Evolutionary conservation across 2,797 vertebrate species (phyloP).

Genomic region (Enteromius trimaculatus): DNA sequence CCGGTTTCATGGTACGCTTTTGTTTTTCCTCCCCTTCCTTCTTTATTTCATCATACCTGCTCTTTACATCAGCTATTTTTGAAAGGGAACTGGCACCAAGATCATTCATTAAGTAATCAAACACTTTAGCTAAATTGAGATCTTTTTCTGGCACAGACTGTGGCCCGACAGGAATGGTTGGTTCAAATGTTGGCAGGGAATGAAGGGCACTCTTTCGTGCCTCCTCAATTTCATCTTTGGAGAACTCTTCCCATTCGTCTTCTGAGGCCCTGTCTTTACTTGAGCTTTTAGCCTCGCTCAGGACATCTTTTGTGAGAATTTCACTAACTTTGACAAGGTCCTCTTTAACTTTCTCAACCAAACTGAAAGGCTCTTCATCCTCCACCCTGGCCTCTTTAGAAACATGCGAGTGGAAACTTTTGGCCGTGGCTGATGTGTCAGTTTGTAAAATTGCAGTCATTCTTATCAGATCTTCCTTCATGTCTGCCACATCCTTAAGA

Average conservation of each 20-base stretch:
- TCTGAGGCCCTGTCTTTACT: slow-evolving; percentile 83
- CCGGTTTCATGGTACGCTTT: slow-evolving; percentile 93
- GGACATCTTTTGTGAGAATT: slow-evolving; percentile 92
- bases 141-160: slow-evolving; percentile 88
- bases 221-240: slow-evolving; percentile 93
- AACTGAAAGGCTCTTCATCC: slow-evolving; percentile 92
- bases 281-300: slow-evolving; percentile 79
- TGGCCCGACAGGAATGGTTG: slow-evolving; percentile 81
- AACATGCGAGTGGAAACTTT: slow-evolving; percentile 85
- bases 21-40: slow-evolving; percentile 96
- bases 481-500: slow-evolving; percentile 96
- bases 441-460: slow-evolving; percentile 98
- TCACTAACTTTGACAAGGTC: slow-evolving; percentile 98
- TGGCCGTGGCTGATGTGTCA: slow-evolving; percentile 86
- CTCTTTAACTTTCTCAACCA: slow-evolving; percentile 98
- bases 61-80: slow-evolving; percentile 89
- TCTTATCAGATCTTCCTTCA: slow-evolving; percentile 98
- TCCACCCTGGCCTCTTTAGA: slow-evolving; percentile 90
- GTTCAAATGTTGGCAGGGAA: slow-evolving; percentile 76
- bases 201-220: slow-evolving; percentile 81
- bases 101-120: slow-evolving; percentile 96
- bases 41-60: slow-evolving; percentile 89
- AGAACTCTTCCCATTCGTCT: slow-evolving; percentile 97
- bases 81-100: slow-evolving; percentile 87
- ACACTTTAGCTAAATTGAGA: slow-evolving; percentile 91